These are phyloP conservation scores for Ectropis crepuscularia DNA, from an alignment of 2,888 invertebrate genomes.

Conservation along the genomic window DNA sequence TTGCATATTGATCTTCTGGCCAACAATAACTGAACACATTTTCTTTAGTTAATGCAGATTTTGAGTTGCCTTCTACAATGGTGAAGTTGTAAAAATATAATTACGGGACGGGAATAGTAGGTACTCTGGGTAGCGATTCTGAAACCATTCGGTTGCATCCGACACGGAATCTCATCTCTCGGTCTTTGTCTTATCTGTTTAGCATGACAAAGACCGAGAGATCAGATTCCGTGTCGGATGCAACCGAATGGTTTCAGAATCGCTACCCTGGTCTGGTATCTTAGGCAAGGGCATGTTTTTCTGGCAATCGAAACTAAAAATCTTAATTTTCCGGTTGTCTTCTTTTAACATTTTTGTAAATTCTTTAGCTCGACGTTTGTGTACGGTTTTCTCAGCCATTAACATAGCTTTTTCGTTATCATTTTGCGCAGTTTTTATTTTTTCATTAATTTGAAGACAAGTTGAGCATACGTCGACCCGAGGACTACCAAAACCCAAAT, in stretches of 20 bases:
- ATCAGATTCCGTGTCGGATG: no score
- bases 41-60: conserved; percentile 18
- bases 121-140: no score
- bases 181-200: no score
- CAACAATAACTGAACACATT: conserved; percentile 27
- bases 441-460: conserved; percentile 17
- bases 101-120: conserved; percentile 12
- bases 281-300: conserved; percentile 25
- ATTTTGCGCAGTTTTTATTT: conserved; percentile 20
- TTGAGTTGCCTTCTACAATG: conserved; percentile 22
- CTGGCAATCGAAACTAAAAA: conserved; percentile 30
- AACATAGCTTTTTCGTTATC: conserved; percentile 21
- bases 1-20: conserved; percentile 30
- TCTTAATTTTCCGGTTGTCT: conserved; percentile 19
- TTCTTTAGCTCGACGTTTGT: conserved; percentile 23
- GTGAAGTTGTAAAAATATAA: conserved; percentile 30
- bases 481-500: conserved; percentile 29
- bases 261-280: conserved; percentile 31
- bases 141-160: no score
- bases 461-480: conserved; percentile 10
- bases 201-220: no score
- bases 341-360: conserved; percentile 28
- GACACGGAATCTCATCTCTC: no score
- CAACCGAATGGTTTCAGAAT: no score
- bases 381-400: conserved; percentile 21